These are phyloP conservation scores for Cosmopolites sordidus DNA, from an alignment of 2,888 invertebrate species.

Conservation along the genomic window DNA sequence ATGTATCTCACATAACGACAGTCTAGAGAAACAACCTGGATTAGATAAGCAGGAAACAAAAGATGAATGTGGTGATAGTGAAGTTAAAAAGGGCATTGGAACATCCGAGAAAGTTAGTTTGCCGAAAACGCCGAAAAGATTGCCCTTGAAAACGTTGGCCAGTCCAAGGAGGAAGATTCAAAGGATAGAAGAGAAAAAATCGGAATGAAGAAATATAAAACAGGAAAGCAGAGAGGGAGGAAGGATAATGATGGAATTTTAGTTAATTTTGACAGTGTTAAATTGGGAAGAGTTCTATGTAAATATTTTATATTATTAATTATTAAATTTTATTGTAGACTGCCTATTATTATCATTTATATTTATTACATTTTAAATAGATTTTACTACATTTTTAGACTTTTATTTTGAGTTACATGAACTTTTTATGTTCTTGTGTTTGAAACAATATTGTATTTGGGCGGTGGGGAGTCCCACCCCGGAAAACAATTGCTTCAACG, in stretches of 20 bases:
- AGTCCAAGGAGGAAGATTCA: constrained; percentile 61
- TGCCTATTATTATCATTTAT: neutral
- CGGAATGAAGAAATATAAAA: too few species aligned
- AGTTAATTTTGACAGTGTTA: neutral
- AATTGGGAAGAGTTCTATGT: neutral
- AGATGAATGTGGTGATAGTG: constrained; percentile 3
- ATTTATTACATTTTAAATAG: neutral
- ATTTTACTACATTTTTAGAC: too few species aligned
- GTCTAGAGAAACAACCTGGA: constrained; percentile 6
- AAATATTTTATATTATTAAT: neutral
- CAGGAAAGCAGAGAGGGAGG: too few species aligned
- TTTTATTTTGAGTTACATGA: too few species aligned
- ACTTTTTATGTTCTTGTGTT: too few species aligned
- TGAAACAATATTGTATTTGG: too few species aligned
- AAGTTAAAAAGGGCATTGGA: neutral
- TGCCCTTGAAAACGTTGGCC: constrained; percentile 70
- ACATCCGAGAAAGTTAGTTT: constrained; percentile 2
- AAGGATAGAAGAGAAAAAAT: neutral
- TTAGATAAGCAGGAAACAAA: neutral
- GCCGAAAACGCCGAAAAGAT: constrained; percentile 50
- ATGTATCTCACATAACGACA: constrained; percentile 9
- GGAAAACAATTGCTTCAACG: too few species aligned
- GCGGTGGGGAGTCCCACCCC: too few species aligned
- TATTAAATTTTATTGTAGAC: neutral
- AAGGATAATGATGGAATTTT: neutral